phyloP scores from a whole-genome alignment of 2,888 invertebrate genomes.

The Lydus trimaculatus region DNA sequence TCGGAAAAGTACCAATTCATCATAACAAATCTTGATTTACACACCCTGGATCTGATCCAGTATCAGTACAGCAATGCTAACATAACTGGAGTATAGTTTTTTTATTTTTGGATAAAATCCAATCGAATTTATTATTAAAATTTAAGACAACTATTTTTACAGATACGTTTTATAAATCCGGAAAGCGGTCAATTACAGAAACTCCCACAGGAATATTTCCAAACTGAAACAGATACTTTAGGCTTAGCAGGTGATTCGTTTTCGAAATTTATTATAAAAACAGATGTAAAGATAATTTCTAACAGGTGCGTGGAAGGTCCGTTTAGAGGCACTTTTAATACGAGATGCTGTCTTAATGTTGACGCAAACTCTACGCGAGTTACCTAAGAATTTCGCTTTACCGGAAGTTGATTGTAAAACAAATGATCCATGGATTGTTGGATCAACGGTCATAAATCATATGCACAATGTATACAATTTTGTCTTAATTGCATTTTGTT shows the following conservation, averaged over 20 bases:
- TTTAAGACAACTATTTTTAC: neutral
- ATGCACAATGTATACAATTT: constrained; percentile 72
- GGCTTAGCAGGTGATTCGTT: constrained; percentile 16
- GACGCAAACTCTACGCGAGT: constrained; percentile 75
- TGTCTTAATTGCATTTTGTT: constrained; percentile 41
- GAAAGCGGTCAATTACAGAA: constrained; percentile 48
- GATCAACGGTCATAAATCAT: constrained; percentile 83
- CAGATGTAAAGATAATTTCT: constrained; percentile 11
- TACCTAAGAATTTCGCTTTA: constrained; percentile 58
- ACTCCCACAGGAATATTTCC: neutral
- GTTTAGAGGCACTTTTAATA: constrained; percentile 76
- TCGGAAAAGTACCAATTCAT: constrained; percentile 65
- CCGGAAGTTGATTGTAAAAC: constrained; percentile 68
- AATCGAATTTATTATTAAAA: constrained; percentile 40
- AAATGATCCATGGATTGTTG: constrained; percentile 76
- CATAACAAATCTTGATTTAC: constrained; percentile 67
- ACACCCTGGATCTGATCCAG: constrained; percentile 65
- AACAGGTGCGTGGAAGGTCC: constrained; percentile 42
- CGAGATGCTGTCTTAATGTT: constrained; percentile 86
- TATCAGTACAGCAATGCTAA: constrained; percentile 68
- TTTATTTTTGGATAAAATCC: constrained; percentile 21
- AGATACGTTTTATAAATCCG: constrained; percentile 70
- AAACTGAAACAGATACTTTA: constrained; percentile 53
- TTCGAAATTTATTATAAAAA: constrained; percentile 27
- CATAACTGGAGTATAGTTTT: constrained; percentile 64